Evolutionary conservation across 2,113 vertebrate species (phyloP).

Genomic region (Pholis gunnellus): DNA sequence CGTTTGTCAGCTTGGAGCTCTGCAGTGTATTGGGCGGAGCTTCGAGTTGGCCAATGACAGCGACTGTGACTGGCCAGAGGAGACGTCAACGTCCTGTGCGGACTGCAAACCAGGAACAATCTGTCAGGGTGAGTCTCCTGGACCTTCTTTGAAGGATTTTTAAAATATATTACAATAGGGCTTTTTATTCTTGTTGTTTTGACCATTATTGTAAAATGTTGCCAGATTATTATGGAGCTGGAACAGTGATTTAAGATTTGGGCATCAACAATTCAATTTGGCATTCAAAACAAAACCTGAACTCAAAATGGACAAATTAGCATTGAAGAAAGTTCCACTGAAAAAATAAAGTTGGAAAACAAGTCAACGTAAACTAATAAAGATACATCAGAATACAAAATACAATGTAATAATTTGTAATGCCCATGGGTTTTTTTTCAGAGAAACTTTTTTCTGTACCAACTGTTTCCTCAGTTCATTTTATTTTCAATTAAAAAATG

Average conservation of each 20-base stretch:
- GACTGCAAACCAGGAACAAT: constrained; percentile 84
- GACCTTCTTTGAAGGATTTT: not conserved
- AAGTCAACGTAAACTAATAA: not conserved
- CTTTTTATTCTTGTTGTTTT: not conserved
- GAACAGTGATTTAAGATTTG: not conserved
- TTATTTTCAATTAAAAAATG: not conserved
- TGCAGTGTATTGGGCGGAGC: constrained; percentile 85
- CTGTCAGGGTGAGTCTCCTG: constrained; percentile 84
- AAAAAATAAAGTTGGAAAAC: not conserved
- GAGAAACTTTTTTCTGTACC: not conserved
- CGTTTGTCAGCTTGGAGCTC: constrained; percentile 89
- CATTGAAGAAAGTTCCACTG: not conserved
- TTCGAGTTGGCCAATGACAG: constrained; percentile 75
- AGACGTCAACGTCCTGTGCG: constrained; percentile 76
- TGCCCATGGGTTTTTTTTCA: no score
- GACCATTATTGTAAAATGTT: not conserved
- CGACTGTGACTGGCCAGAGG: constrained; percentile 79
- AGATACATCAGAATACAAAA: no score
- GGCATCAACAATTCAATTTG: not conserved
- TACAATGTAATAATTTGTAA: no score
- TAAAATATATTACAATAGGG: not conserved
- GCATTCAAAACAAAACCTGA: not conserved
- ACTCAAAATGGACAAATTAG: not conserved
- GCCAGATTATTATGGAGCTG: not conserved
- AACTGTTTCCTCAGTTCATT: not conserved